These are phyloP conservation scores for Brenthis ino DNA, from an alignment of 2,888 invertebrate genomes.

Conservation along the genomic window DNA sequence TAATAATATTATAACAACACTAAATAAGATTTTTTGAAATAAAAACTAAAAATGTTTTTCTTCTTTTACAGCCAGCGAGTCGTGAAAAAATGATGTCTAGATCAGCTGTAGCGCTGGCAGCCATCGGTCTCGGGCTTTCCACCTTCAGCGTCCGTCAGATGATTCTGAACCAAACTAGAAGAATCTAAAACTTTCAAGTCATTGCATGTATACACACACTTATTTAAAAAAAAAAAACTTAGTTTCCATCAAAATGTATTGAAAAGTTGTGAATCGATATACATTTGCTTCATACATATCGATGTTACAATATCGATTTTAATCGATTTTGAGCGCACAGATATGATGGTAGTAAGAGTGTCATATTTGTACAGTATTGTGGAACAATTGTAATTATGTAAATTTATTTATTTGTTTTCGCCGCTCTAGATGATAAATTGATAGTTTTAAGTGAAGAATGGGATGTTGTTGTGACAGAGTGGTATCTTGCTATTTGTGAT, in stretches of 20 bases:
- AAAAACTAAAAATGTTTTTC: not conserved
- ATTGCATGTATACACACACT: constrained; percentile 23
- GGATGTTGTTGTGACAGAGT: constrained; percentile 38
- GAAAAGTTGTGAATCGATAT: constrained; percentile 6
- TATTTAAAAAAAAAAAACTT: constrained; percentile 24
- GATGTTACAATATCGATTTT: constrained; percentile 18
- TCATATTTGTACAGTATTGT: constrained; percentile 19
- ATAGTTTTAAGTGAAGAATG: constrained; percentile 41
- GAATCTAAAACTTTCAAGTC: constrained; percentile 54
- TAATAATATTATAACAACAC: not conserved
- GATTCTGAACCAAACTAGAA: constrained; percentile 73
- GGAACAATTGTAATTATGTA: constrained; percentile 58
- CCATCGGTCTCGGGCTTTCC: constrained; percentile 82
- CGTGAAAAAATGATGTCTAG: constrained; percentile 82
- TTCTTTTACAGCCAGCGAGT: constrained; percentile 67
- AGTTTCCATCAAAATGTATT: too few species aligned
- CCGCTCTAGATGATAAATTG: constrained; percentile 36
- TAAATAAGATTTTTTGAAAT: not conserved
- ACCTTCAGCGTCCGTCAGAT: constrained; percentile 85
- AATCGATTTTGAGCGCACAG: constrained; percentile 38
- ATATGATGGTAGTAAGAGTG: not conserved
- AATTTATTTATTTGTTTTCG: constrained; percentile 39
- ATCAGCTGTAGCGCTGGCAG: constrained; percentile 82
- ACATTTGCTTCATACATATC: constrained; percentile 17
- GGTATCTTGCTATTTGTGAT: constrained; percentile 57